Conservation (phyloP, 2,888 invertebrate genomes). For the Acrobasis suavella region DNA sequence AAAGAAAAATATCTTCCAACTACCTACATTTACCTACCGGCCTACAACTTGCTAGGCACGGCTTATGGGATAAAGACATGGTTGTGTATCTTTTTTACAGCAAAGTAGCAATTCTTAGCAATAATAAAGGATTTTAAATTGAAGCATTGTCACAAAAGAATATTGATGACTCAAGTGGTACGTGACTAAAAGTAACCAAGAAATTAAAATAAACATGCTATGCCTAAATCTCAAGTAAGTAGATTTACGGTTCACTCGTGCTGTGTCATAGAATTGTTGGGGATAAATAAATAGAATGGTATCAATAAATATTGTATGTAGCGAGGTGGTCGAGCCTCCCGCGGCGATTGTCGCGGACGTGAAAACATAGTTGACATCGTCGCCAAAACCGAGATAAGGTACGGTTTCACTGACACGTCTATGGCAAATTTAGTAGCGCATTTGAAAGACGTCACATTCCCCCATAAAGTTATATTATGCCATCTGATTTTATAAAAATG, state of each 20-base stretch:
- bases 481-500: no score
- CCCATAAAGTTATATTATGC: no score
- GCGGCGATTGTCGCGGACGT: constrained; percentile 40
- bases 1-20: no score
- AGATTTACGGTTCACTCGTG: constrained; percentile 16
- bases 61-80: no score
- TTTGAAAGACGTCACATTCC: no score
- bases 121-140: background rate
- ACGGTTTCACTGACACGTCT: constrained; percentile 37
- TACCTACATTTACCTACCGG: no score
- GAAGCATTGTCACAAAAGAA: background rate
- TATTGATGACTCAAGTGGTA: constrained; percentile 8
- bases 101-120: background rate
- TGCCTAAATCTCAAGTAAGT: constrained; percentile 16
- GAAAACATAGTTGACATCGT: constrained; percentile 47
- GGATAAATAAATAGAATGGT: constrained; percentile 43
- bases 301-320: constrained; percentile 41
- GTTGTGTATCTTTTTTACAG: no score
- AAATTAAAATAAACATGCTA: constrained; percentile 15
- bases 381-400: constrained; percentile 60
- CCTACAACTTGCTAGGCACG: no score
- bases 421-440: background rate
- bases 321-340: constrained; percentile 46
- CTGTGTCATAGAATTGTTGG: constrained; percentile 20
- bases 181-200: constrained; percentile 10